Base-by-base conservation (phyloP, 2,888 invertebrate species). In the Dasypolia templi region DNA sequence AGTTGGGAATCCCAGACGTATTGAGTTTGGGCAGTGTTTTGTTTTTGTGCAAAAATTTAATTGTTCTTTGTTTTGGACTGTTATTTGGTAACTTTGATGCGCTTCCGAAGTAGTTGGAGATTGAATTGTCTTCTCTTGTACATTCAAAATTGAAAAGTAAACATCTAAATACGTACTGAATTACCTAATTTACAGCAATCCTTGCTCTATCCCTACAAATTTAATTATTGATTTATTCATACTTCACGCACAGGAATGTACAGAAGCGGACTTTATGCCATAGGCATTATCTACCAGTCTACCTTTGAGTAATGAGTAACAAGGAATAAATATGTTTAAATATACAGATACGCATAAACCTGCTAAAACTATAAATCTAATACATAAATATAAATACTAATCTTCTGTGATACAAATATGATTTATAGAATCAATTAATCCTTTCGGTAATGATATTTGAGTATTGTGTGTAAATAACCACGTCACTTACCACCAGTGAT, bases 1-100 rank as follows among this genome's bases (percentile, higher is more conserved):
- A 71, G 53, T 81, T 81, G 42, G 11, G 39, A 65, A 73, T 82
- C 67, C 71, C 74, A 3, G 39, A 46, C 53, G 67, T n/a, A 56
- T 71, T 51, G 44, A 72, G 32, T 53, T 64, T 11, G 55, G 32
- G 7, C 32, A 61, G 26, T 56, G 39, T 64, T 59, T 56, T 71
- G 58, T 77, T 39, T 77, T 66, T 69, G 56, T 49, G 19, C 51
- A 51, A 66, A 65, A 67, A 51, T 61, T 67, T 55, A 69, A 64
- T 64, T 29, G 56, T 63, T 55, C 32, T 51, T 61, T 55, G 29
- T 65, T 73, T 62, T 62, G 9, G 32, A 39, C 62, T 62, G 42
- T 46, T 51, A 32, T 59, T 68, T 26, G 59, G n/a, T 49, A 61
- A 68, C 39, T 46, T 77, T 49, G 49, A 75, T 66, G 17, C 26